Conservation (phyloP, 2,797 vertebrate genomes). For the Astyanax mexicanus region DNA sequence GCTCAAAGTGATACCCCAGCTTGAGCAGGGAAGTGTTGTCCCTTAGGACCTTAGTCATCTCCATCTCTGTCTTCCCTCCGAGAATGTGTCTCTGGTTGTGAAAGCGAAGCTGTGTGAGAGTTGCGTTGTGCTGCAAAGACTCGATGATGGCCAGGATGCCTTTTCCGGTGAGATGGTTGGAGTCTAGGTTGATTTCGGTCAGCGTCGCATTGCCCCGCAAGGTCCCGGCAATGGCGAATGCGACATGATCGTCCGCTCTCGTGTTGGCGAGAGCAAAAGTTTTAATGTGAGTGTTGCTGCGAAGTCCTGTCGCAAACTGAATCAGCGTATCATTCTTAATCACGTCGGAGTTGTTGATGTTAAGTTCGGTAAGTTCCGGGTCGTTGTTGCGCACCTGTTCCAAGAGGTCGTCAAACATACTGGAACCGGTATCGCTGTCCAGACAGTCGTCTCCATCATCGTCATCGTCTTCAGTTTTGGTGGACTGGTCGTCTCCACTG, state of each 20-base stretch:
- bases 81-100: conserved; percentile 91
- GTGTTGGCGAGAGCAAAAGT: conserved; percentile 85
- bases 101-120: conserved; percentile 85
- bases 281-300: conserved; percentile 82
- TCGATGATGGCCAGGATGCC: conserved; percentile 87
- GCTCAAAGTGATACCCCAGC: conserved; percentile 88
- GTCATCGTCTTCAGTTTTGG: conserved; percentile 33
- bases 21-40: conserved; percentile 86
- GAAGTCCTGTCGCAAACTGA: conserved; percentile 83
- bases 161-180: conserved; percentile 86
- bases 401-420: conserved; percentile 85
- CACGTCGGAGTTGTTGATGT: conserved; percentile 87
- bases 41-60: conserved; percentile 84
- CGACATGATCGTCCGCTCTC: conserved; percentile 84
- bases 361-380: conserved; percentile 79
- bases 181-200: conserved; percentile 86
- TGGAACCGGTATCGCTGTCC: conserved; percentile 72
- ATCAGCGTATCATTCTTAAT: conserved; percentile 84
- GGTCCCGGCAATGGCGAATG: conserved; percentile 84
- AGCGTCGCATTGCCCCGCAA: conserved; percentile 82
- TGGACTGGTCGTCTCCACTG: conserved; percentile 45
- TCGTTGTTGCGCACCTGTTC: conserved; percentile 84
- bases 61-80: conserved; percentile 89
- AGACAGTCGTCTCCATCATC: conserved; percentile 49
- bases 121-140: conserved; percentile 82